Percentiles rank a stretch among this genome's conserved stretches.
Evolutionary conservation across 2,888 invertebrate genomes (phyloP).

Genomic region (Heliconius aoede): DNA sequence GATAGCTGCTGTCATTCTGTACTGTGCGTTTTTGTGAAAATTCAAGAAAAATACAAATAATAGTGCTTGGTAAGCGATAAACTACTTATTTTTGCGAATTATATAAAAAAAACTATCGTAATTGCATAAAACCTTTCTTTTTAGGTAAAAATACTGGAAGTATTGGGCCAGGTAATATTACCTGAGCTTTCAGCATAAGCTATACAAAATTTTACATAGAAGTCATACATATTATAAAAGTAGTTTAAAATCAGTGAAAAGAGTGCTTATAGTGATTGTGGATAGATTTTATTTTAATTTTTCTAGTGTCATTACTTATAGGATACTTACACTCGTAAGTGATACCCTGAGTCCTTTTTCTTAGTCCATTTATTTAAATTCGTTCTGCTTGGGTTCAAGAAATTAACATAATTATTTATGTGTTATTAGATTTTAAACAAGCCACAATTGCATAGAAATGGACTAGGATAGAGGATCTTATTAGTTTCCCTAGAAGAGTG

Average conservation of each 20-base stretch:
- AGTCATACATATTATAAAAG: neutral
- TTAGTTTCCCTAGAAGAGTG: neutral
- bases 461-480: conserved; percentile 18
- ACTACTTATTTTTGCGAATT: conserved; percentile 8
- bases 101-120: neutral
- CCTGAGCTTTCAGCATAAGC: conserved; percentile 2
- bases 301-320: neutral
- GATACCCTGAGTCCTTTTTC: neutral
- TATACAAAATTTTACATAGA: neutral
- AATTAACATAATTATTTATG: neutral
- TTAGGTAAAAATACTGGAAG: conserved; percentile 16
- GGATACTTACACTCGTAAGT: neutral
- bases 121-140: conserved; percentile 15
- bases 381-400: neutral
- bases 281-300: neutral
- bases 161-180: conserved; percentile 14
- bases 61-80: neutral
- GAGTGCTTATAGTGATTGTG: conserved; percentile 24
- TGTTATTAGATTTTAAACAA: neutral
- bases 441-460: conserved; percentile 1
- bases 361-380: neutral
- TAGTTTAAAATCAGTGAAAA: conserved; percentile 17
- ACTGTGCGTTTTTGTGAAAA: neutral
- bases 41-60: neutral
- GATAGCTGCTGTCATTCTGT: neutral